These are phyloP conservation scores for Danaus melanippus DNA, from an alignment of 1,140 invertebrate species.

Conservation along the genomic window DNA sequence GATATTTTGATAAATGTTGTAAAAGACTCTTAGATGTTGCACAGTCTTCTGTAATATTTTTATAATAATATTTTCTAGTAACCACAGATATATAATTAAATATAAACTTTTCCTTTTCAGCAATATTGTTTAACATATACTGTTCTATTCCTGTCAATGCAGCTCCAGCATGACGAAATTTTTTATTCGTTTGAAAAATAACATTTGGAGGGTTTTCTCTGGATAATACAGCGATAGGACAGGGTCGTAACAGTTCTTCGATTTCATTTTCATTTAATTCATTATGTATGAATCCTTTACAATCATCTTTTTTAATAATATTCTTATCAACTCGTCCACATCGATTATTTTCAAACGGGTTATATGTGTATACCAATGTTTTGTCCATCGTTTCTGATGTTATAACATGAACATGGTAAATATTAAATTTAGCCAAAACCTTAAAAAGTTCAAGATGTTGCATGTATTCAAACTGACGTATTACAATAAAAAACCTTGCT, in stretches of 20 bases:
- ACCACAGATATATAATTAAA: constrained; percentile 12
- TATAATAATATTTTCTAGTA: constrained; percentile 1
- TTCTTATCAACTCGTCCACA: constrained; percentile 15
- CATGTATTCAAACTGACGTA: constrained; percentile 11
- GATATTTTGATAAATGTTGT: constrained; percentile 16
- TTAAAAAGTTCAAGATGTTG: constrained; percentile 15
- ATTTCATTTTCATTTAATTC: constrained; percentile 7
- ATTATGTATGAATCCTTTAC: constrained; percentile 5
- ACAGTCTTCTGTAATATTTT: constrained; percentile 15
- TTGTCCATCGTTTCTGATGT: constrained; percentile 1
- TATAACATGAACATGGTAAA: constrained; percentile 17
- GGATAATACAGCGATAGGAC: constrained; percentile 11
- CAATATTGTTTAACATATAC: constrained; percentile 17
- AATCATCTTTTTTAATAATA: constrained; percentile 10
- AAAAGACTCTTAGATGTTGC: constrained; percentile 14
- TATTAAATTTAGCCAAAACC: constrained; percentile 12
- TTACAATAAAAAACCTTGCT: constrained; percentile 16
- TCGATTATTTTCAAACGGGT: constrained; percentile 12
- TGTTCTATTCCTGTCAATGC: constrained; percentile 16
- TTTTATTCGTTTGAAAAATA: constrained; percentile 11
- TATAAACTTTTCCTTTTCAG: constrained; percentile 13
- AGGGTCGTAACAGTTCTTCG: constrained; percentile 10
- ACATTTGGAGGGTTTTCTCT: constrained; percentile 18
- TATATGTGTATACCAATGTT: constrained; percentile 14
- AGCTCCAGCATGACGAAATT: not conserved